These are phyloP conservation scores for Psophia crepitans DNA, from an alignment of 2,113 vertebrate genomes.

Conservation along the genomic window DNA sequence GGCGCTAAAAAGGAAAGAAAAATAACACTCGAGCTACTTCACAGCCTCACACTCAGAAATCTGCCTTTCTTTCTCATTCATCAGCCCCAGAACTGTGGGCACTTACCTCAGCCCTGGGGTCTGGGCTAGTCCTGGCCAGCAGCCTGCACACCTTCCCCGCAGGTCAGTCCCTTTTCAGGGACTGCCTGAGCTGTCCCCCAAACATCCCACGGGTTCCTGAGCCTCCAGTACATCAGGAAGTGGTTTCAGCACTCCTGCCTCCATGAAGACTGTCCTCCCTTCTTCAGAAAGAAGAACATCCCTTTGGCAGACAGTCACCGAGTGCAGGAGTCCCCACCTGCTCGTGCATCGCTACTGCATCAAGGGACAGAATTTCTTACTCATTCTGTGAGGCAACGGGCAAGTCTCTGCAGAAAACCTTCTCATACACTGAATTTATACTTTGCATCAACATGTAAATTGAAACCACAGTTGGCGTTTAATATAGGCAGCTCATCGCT, in stretches of 20 bases:
- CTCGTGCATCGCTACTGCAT: background rate
- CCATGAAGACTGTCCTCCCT: background rate
- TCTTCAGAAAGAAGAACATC: background rate
- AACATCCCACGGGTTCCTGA: background rate
- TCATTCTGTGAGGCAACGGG: accelerated
- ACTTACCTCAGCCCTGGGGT: background rate
- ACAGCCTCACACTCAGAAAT: background rate
- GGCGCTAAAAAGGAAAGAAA: background rate
- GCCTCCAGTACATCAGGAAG: background rate
- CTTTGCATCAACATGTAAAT: background rate
- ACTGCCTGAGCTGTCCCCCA: background rate
- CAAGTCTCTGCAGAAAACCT: background rate
- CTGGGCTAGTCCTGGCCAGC: background rate
- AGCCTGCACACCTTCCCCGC: background rate
- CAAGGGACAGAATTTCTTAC: background rate
- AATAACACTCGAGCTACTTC: background rate
- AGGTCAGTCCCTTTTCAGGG: background rate
- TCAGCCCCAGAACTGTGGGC: background rate
- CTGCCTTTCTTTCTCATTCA: background rate
- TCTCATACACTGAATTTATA: background rate
- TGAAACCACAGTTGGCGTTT: background rate
- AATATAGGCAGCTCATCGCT: background rate
- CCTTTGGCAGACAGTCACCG: background rate
- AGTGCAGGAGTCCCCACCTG: background rate
- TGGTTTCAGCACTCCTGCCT: background rate